These are phyloP conservation scores for Macrotrachela quadricornifera DNA, from an alignment of 1,140 invertebrate species.

Conservation along the genomic window DNA sequence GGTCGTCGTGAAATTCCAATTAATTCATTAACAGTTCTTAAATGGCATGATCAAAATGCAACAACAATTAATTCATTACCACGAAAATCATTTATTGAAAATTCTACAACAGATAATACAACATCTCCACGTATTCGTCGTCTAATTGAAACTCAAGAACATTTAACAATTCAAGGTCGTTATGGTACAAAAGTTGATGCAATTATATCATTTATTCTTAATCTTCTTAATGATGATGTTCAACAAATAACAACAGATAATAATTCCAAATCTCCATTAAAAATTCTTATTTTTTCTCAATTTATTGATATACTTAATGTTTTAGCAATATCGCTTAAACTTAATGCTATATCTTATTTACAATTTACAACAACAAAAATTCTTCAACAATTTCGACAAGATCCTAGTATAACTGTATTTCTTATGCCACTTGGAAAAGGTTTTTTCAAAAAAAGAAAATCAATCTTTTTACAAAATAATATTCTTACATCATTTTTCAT, in stretches of 20 bases:
- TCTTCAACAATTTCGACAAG: constrained; percentile 22
- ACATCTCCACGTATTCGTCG: too few species aligned
- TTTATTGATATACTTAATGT: constrained; percentile 44
- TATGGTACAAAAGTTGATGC: not conserved
- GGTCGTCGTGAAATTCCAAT: too few species aligned
- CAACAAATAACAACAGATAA: not conserved
- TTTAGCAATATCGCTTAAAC: constrained; percentile 36
- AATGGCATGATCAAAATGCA: too few species aligned
- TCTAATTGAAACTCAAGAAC: too few species aligned
- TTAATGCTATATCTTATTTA: constrained; percentile 29
- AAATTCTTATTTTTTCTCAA: constrained; percentile 17
- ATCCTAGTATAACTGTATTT: constrained; percentile 35
- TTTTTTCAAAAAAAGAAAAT: not conserved
- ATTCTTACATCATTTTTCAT: constrained; percentile 40
- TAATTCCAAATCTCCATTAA: not conserved
- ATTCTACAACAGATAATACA: too few species aligned
- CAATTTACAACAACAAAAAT: constrained; percentile 12
- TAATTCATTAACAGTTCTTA: too few species aligned
- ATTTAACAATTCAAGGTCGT: too few species aligned
- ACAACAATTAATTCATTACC: too few species aligned
- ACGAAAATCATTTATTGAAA: too few species aligned
- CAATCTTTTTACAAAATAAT: constrained; percentile 22
- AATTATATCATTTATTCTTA: not conserved
- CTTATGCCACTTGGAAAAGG: constrained; percentile 34
- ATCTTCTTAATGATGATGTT: not conserved